phyloP scores from a whole-genome alignment of 1,140 invertebrate genomes.

The Oedothorax gibbosus region DNA sequence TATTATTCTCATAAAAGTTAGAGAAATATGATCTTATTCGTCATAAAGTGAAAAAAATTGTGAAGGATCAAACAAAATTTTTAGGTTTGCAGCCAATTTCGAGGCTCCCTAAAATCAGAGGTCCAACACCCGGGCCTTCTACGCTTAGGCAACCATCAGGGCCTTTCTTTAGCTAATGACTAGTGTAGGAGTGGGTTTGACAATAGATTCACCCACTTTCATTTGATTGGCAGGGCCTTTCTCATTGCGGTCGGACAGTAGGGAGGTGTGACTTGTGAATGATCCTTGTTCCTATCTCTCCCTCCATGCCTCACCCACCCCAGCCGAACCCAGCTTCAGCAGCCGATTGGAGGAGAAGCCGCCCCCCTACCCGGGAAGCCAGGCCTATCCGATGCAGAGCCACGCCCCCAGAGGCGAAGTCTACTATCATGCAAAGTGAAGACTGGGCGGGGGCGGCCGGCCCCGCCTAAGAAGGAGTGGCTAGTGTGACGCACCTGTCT shows the following conservation, averaged over 20 bases:
- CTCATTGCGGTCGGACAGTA: background rate
- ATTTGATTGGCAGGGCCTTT: background rate
- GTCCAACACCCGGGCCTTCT: too few relatives aligned
- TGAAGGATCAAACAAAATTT: too few relatives aligned
- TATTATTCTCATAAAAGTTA: too few relatives aligned
- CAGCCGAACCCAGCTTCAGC: constrained; percentile 84
- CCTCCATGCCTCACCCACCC: constrained; percentile 72
- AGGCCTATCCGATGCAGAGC: constrained; percentile 74
- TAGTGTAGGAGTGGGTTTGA: background rate
- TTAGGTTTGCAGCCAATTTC: too few relatives aligned
- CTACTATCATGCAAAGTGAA: constrained; percentile 81
- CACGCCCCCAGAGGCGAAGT: constrained; percentile 76
- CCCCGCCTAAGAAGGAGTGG: constrained; percentile 53
- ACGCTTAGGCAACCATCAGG: background rate
- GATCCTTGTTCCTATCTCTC: constrained; percentile 28
- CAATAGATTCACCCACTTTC: background rate
- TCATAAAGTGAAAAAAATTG: too few relatives aligned
- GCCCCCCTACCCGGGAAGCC: constrained; percentile 70
- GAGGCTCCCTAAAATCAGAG: too few relatives aligned
- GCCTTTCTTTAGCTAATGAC: background rate
- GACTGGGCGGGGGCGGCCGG: constrained; percentile 38
- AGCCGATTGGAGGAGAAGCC: constrained; percentile 75
- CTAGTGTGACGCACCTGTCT: constrained; percentile 41
- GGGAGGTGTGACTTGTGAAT: background rate
- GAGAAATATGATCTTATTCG: too few relatives aligned